Percentiles rank a stretch among this genome's conserved stretches.
phyloP scores from a whole-genome alignment of 1,140 invertebrate species.

The Proales similis region DNA sequence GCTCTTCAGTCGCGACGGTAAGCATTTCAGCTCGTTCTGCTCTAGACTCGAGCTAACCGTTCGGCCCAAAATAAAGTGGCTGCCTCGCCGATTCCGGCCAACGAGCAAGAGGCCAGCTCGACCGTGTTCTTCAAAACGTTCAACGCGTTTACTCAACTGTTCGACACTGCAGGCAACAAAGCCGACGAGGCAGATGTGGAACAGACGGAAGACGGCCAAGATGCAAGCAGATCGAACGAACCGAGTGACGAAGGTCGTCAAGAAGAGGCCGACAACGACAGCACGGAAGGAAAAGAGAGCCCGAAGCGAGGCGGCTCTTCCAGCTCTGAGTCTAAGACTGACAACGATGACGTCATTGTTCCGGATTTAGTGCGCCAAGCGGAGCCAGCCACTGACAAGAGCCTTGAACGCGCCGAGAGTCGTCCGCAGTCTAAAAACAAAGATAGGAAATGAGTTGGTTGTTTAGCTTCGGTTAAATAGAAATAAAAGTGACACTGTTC shows the following conservation, averaged over 20 bases:
- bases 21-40: background rate
- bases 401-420: too few species aligned
- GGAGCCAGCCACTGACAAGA: too few species aligned
- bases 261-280: background rate
- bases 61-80: too few species aligned
- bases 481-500: too few species aligned
- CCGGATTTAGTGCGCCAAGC: too few species aligned
- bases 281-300: too few species aligned
- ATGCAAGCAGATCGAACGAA: background rate
- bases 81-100: constrained; percentile 4
- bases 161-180: constrained; percentile 4
- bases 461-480: too few species aligned
- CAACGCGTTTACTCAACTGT: constrained; percentile 28
- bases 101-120: constrained; percentile 9
- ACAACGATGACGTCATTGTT: constrained; percentile 26
- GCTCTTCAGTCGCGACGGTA: constrained; percentile 15
- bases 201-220: background rate
- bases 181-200: background rate
- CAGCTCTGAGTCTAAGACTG: too few species aligned
- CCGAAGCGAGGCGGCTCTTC: too few species aligned
- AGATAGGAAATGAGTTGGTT: too few species aligned
- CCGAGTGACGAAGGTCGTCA: background rate
- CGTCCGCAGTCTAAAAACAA: too few species aligned
- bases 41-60: background rate
- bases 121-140: constrained; percentile 25